Percentiles rank a stretch among this genome's conserved stretches.
phyloP scores from a whole-genome alignment of 2,888 invertebrate species.

The Ferrisia virgata region DNA sequence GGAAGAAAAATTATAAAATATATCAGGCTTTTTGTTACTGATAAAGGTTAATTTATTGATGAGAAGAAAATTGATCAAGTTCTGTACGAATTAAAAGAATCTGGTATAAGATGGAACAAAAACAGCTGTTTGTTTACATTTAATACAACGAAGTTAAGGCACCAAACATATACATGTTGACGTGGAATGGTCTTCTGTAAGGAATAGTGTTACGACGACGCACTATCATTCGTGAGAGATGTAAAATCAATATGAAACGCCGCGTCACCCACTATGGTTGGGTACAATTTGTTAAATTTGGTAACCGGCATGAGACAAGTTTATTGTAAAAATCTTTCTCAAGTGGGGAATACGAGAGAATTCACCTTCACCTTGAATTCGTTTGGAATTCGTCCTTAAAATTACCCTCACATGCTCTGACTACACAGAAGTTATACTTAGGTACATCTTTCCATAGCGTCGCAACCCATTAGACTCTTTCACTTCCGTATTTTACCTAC shows the following conservation, averaged over 20 bases:
- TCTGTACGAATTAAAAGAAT: background rate
- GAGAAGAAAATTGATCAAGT: background rate
- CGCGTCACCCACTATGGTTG: background rate
- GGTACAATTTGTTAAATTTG: constrained; percentile 25
- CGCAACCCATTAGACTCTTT: no score
- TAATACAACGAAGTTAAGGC: background rate
- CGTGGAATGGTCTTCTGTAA: background rate
- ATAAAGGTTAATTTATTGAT: background rate
- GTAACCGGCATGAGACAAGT: background rate
- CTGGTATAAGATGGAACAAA: background rate
- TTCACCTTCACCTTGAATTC: constrained; percentile 31
- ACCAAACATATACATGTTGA: background rate
- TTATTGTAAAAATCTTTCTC: constrained; percentile 13
- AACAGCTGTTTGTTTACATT: constrained; percentile 31
- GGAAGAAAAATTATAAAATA: no score
- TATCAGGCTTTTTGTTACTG: no score
- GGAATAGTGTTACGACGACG: constrained; percentile 5
- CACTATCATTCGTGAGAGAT: constrained; percentile 21
- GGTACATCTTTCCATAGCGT: background rate
- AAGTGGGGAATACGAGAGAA: background rate
- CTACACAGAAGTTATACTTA: background rate
- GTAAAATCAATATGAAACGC: constrained; percentile 20
- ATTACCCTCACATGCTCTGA: background rate
- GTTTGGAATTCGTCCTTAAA: background rate
- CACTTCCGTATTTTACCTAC: no score